Percentiles rank a stretch among this genome's conserved stretches.
These are phyloP conservation scores for Meleagris gallopavo DNA, from an alignment of 2,113 vertebrate genomes.

Conservation along the genomic window DNA sequence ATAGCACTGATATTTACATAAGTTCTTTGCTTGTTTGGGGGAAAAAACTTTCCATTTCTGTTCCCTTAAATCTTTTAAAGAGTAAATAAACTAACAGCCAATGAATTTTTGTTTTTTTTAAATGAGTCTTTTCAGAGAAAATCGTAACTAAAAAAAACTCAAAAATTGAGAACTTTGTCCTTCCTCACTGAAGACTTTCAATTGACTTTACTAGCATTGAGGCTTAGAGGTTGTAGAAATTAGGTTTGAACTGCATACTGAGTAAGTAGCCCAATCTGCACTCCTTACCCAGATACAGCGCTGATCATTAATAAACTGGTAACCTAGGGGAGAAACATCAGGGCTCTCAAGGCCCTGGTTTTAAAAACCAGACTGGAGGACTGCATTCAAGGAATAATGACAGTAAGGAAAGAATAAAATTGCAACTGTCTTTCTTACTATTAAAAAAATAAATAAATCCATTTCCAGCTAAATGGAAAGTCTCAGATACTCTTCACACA, in stretches of 20 bases:
- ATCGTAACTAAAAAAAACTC: background rate
- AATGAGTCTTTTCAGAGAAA: background rate
- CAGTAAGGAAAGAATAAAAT: slow-evolving; percentile 45
- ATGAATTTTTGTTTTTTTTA: background rate
- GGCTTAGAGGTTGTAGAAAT: background rate
- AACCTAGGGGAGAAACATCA: slow-evolving; percentile 12
- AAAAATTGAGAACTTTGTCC: slow-evolving; percentile 22
- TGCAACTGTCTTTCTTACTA: background rate
- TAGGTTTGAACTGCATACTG: slow-evolving; percentile 29
- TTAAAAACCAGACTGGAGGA: slow-evolving; percentile 27
- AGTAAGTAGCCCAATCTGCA: background rate
- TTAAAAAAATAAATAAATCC: background rate
- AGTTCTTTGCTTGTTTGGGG: background rate
- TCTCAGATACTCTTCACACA: background rate
- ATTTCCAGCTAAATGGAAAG: slow-evolving; percentile 21
- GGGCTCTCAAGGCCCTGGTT: slow-evolving; percentile 43
- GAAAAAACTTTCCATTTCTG: slow-evolving; percentile 9
- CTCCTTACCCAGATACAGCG: slow-evolving; percentile 8
- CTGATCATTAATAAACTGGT: slow-evolving; percentile 35
- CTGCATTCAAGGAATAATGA: slow-evolving; percentile 53
- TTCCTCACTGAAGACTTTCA: background rate
- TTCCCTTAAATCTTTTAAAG: slow-evolving; percentile 17
- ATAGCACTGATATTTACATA: background rate
- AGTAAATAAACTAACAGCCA: slow-evolving; percentile 6
- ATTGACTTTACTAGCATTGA: slow-evolving; percentile 4